Percentiles rank a stretch among this genome's conserved stretches.
Conservation (phyloP, 2,797 vertebrate species). For the Darevskia mixta region DNA sequence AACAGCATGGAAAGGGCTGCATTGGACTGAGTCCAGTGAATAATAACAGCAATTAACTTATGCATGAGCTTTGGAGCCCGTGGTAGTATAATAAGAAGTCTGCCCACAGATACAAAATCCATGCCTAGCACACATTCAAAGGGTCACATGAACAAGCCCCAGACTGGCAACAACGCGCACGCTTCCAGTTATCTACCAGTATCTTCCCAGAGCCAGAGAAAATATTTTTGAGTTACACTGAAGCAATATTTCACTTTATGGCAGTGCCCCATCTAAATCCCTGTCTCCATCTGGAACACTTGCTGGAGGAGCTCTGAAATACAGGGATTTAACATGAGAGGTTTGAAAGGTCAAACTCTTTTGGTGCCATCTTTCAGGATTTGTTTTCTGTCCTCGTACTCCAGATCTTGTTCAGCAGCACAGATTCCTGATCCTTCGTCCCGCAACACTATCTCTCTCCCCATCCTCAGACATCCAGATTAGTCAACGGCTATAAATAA, state of each 20-base stretch:
- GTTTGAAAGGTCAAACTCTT: not conserved
- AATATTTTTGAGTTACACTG: not conserved
- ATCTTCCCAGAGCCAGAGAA: not conserved
- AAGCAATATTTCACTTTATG: not conserved
- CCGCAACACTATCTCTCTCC: conserved; percentile 35
- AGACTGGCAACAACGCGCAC: not conserved
- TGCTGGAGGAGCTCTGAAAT: not conserved
- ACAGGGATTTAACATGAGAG: not conserved
- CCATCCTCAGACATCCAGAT: conserved; percentile 21
- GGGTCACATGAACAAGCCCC: no score
- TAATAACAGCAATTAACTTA: not conserved
- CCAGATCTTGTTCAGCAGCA: conserved; percentile 11
- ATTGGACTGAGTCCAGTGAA: not conserved
- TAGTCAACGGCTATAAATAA: conserved; percentile 52
- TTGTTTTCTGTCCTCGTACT: conserved; percentile 39
- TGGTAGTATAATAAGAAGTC: not conserved
- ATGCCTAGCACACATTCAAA: not conserved
- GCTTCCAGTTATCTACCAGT: not conserved
- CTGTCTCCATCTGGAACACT: conserved; percentile 16
- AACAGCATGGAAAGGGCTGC: not conserved
- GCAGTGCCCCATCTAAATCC: rapidly evolving
- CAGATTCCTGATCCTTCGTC: conserved; percentile 12
- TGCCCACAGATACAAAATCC: not conserved
- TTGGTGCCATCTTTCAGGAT: not conserved
- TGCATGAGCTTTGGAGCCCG: not conserved